Evolutionary conservation across 2,888 invertebrate species (phyloP), one percentile per base, ranked within the genome.

Genomic region (Leptinotarsa juncta): DNA sequence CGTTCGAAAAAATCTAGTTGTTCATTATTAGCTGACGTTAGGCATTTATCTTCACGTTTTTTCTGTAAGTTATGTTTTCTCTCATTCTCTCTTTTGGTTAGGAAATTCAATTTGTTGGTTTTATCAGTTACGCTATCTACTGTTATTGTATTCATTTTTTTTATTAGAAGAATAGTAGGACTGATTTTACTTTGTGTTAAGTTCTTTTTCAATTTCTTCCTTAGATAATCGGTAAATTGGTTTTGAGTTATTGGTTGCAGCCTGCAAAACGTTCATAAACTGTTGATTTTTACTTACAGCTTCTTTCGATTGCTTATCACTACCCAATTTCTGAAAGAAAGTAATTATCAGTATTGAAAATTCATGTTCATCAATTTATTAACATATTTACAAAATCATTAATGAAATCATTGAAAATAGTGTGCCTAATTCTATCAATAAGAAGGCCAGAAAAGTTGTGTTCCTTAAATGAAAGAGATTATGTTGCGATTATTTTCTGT

Each of bases 1-100:
- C 91, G 91, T 55, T 92, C 90, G 84, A 95, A 95, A 84, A 91
- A 94, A 79, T 93, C 93, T 67, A 92, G 89, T 84, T 92, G 92
- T 87, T 93, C 93, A 79, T 92, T 90, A 74, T 91, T 91, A 4
- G 93, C 92, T 74, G 90, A 90, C 20, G 90, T 88, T 78, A 91
- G 90, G 82, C 91, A 91, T 83, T 91, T 91, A 70, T 91, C 91
- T 82, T 92, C 92, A 80, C 91, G 91, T 71, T 91, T 91, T 84
- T 91, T 92, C 82, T 93, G 91, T 79, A 93, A 88, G 82, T 91
- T 91, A 80, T 91, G 90, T 86, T 92, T 90, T 16, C 94, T 89
- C 83, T 93, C 92, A 73, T 91, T 89, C 83, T 94, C 92, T 75
- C 94, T 88, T 83, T 88, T 88, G 49, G 83, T 88, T 74, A 91